Conservation (phyloP, 2,888 invertebrate species). For the Drosophila nigricruria region DNA sequence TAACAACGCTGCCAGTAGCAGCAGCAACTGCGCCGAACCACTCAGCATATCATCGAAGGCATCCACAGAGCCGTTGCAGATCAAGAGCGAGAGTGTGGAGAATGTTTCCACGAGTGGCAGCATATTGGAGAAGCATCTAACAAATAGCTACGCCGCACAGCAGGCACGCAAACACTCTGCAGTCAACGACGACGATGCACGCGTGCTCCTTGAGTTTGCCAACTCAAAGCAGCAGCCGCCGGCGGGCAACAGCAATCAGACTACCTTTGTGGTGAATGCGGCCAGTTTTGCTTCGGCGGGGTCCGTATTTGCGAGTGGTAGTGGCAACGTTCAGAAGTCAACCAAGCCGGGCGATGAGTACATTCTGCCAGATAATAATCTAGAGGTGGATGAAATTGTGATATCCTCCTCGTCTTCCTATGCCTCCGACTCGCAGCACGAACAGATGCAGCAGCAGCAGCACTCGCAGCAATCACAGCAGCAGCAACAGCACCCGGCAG, state of each 20-base stretch:
- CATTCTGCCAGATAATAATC: slow-evolving; percentile 67
- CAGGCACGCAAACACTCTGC: slow-evolving; percentile 52
- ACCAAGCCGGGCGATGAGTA: slow-evolving; percentile 65
- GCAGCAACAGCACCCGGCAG: slow-evolving; percentile 25
- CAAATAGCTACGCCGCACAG: slow-evolving; percentile 45
- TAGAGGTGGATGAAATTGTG: slow-evolving; percentile 78
- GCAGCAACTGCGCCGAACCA: slow-evolving; percentile 41
- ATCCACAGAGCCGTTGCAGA: slow-evolving; percentile 55
- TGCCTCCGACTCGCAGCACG: slow-evolving; percentile 62
- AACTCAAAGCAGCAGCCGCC: slow-evolving; percentile 73
- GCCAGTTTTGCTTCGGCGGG: slow-evolving; percentile 78
- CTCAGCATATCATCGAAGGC: slow-evolving; percentile 64
- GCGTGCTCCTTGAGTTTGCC: slow-evolving; percentile 81
- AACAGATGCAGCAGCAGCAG: slow-evolving; percentile 30
- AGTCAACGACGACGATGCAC: slow-evolving; percentile 79
- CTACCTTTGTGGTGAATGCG: slow-evolving; percentile 74
- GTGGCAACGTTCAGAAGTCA: slow-evolving; percentile 24
- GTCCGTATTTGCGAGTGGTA: slow-evolving; percentile 75
- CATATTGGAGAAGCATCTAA: slow-evolving; percentile 81
- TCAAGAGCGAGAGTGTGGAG: slow-evolving; percentile 75
- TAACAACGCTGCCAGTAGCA: slow-evolving; percentile 45
- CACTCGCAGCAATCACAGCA: slow-evolving; percentile 30
- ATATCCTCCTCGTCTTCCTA: slow-evolving; percentile 77
- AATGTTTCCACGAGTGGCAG: slow-evolving; percentile 51
- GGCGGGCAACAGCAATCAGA: slow-evolving; percentile 43